Base-by-base conservation (phyloP, 1,140 invertebrate species). In the Dendrolimus punctatus region DNA sequence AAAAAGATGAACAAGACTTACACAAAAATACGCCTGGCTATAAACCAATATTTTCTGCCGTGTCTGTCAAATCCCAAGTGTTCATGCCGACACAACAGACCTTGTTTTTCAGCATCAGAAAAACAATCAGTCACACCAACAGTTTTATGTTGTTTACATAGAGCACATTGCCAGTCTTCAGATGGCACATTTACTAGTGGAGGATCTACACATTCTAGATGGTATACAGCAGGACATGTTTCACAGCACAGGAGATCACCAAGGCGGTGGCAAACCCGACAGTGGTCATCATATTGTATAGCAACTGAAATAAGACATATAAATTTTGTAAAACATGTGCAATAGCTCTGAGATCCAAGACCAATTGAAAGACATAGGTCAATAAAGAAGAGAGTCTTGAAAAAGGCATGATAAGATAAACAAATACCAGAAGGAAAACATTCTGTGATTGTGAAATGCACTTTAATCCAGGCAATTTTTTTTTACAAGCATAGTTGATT, bases 231-330 rank as follows among this genome's bases (percentile, higher is more conserved):
- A 47, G 97, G 95, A 81, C 98, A 99, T 6, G 95, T 97, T 85
- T 99, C 97, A 88, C 98, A 99, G 78, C 97, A 99, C 2, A 99
- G 82, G 40, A 99, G 88, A 87, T 99, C 96, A 8, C 98, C 98
- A 40, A 98, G 87, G 64, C 96, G 93, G 85, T 99, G 97, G 82
- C 98, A 99, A 45, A 95, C 92, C 72, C 98, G 90, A 79, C 97
- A 99, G 77, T 98, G 96, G 80, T 98, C 96, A 87, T 99, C 96
- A 88, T 98, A 98, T 71, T 95, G 93, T 81, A 95, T 95, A 68
- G 95, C 94, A 66, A 94, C 95, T 93, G 78, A 2, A 90, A 89
- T 66, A 60, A 55, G 64, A 3, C 88, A 87, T 63, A 59, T 48
- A 60, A 57, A 52, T 39, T n/a, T n/a, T n/a, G n/a, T n/a, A n/a